These are phyloP conservation scores for Brachionus rubens DNA, from an alignment of 1,140 invertebrate genomes.

Conservation along the genomic window DNA sequence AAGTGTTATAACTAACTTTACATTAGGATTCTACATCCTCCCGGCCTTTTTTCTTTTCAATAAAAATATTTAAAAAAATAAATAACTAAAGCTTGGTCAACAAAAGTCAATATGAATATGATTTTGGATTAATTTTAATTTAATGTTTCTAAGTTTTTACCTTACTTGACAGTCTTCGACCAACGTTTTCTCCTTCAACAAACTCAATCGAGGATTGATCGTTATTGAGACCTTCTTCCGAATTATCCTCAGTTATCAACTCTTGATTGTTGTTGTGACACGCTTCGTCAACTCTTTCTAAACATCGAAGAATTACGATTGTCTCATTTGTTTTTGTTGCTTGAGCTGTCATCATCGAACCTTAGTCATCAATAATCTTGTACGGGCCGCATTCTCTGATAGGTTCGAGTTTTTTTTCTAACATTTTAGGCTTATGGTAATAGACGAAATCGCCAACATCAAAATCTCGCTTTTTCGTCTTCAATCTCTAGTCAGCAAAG, in stretches of 20 bases:
- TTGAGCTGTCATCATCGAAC: neutral
- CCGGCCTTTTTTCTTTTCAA: neutral
- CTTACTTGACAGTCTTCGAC: neutral
- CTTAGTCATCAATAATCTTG: neutral
- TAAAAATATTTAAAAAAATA: neutral
- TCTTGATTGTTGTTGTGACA: too few species aligned
- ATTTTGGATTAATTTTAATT: neutral
- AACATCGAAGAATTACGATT: neutral
- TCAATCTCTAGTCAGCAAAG: conserved; percentile 8
- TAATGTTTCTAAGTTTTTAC: neutral
- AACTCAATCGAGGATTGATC: neutral
- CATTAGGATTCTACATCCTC: too few species aligned
- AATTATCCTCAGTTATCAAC: too few species aligned
- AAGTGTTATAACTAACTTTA: too few species aligned
- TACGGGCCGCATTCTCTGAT: neutral
- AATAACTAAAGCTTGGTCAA: neutral
- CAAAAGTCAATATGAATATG: neutral
- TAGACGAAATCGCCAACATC: conserved; percentile 1
- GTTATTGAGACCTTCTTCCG: neutral
- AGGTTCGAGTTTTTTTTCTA: neutral
- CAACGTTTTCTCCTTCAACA: neutral
- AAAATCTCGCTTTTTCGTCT: neutral
- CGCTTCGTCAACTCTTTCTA: too few species aligned
- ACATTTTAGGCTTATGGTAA: too few species aligned
- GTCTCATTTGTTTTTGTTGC: neutral